Evolutionary conservation across 2,113 vertebrate genomes (phyloP), one percentile per base, ranked within the genome.

Genomic region (Mastomys coucha): DNA sequence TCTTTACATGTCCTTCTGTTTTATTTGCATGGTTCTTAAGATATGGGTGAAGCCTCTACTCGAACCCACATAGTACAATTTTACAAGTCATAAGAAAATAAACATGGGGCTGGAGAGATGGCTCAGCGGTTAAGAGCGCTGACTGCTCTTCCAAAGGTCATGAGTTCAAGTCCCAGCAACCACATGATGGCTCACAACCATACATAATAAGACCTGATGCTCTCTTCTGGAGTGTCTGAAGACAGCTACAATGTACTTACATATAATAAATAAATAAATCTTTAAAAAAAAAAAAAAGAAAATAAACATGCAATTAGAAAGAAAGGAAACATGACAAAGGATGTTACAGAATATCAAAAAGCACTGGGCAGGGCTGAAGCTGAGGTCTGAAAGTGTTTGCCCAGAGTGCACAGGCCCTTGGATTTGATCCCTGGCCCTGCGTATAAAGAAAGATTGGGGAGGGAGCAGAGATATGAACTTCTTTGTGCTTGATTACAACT

Each of bases 221-320:
- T n/a, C n/a, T n/a, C n/a, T n/a, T n/a, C n/a, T n/a, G n/a, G n/a
- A n/a, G n/a, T n/a, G n/a, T n/a, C n/a, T n/a, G n/a, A n/a, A n/a
- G n/a, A n/a, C n/a, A n/a, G n/a, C n/a, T n/a, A n/a, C n/a, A n/a
- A n/a, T n/a, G n/a, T n/a, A n/a, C n/a, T n/a, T n/a, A n/a, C n/a
- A n/a, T n/a, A n/a, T n/a, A n/a, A n/a, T n/a, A n/a, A n/a, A n/a
- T n/a, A n/a, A n/a, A n/a, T n/a, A n/a, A n/a, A n/a, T n/a, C n/a
- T n/a, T n/a, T n/a, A n/a, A n/a, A n/a, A n/a, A n/a, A n/a, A n/a
- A n/a, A n/a, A n/a, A n/a, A n/a, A 94, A 96, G 67, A 94, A 85
- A 96, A 94, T 73, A 96, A 96, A 98, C 69, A 96, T 58, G 97
- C 51, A 96, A 89, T 45, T 26, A 80, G 39, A 96, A 96, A 97